Conservation (phyloP, 2,888 invertebrate genomes). For the Troides helena region DNA sequence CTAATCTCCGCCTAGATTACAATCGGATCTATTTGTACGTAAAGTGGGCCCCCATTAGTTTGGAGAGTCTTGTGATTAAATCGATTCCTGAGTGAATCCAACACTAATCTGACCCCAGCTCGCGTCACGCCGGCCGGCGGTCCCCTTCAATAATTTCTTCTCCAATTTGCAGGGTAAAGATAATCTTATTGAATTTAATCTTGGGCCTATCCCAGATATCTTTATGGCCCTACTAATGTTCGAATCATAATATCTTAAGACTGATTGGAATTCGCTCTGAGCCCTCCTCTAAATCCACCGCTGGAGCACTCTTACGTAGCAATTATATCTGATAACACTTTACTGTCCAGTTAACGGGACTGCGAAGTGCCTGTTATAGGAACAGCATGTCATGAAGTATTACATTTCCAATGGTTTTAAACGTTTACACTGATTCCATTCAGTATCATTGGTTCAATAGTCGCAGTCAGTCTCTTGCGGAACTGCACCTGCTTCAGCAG, state of each 20-base stretch:
- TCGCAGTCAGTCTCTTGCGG: too few relatives aligned
- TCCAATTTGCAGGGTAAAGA: conserved; percentile 27
- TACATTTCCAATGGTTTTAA: too few relatives aligned
- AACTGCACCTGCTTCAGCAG: too few relatives aligned
- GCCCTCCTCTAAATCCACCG: not conserved
- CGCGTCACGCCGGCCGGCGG: conserved; percentile 36
- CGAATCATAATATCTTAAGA: conserved; percentile 19
- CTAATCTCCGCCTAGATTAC: conserved; percentile 56
- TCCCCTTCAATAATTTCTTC: conserved; percentile 27
- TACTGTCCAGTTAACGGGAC: not conserved
- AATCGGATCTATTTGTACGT: conserved; percentile 56
- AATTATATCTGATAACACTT: not conserved
- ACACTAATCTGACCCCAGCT: conserved; percentile 41
- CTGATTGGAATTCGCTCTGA: conserved; percentile 14
- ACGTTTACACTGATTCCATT: too few relatives aligned
- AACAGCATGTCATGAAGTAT: too few relatives aligned
- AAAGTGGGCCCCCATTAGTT: conserved; percentile 53
- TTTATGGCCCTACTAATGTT: conserved; percentile 14
- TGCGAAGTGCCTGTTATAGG: too few relatives aligned
- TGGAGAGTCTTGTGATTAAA: conserved; percentile 52
- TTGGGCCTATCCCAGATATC: conserved; percentile 22
- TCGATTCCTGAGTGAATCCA: conserved; percentile 50
- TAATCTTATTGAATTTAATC: conserved; percentile 30
- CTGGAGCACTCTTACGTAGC: not conserved
- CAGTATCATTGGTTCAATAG: too few relatives aligned